Evolutionary conservation across 2,113 vertebrate species (phyloP).

Genomic region (Nipponia nippon): DNA sequence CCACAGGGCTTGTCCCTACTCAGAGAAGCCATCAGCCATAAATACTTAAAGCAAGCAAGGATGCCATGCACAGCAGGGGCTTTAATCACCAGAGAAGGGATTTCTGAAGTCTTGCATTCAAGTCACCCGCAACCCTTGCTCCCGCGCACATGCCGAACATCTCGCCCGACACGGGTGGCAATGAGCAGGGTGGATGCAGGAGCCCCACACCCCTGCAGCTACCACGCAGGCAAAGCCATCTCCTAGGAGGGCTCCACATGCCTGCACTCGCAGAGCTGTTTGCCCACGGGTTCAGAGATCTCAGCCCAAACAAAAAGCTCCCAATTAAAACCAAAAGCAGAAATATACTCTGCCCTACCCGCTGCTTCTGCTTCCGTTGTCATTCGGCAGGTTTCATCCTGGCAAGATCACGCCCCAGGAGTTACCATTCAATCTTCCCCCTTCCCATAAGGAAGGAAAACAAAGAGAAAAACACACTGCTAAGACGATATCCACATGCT

Average conservation of each 20-base stretch:
- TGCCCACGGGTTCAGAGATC: not conserved
- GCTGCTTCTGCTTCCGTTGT: not conserved
- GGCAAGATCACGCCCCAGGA: not conserved
- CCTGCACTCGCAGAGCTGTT: not conserved
- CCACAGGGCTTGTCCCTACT: not conserved
- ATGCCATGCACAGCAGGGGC: not conserved
- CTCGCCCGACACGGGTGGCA: accelerated
- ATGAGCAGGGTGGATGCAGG: not conserved
- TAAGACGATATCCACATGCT: not conserved
- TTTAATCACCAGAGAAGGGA: not conserved
- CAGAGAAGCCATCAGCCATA: not conserved
- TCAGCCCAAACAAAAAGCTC: not conserved
- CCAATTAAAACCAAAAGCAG: not conserved
- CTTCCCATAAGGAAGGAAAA: not conserved
- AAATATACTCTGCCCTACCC: not conserved
- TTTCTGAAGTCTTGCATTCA: not conserved
- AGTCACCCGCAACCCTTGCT: not conserved
- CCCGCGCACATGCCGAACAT: accelerated
- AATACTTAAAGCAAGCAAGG: not conserved
- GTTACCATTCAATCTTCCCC: not conserved
- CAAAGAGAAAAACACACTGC: not conserved
- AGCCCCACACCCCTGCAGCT: not conserved
- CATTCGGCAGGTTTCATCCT: not conserved
- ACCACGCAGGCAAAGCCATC: not conserved
- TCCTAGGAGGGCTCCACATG: not conserved